Evolutionary conservation across 2,888 invertebrate species (phyloP).

Genomic region (Caradrina clavipalpis): DNA sequence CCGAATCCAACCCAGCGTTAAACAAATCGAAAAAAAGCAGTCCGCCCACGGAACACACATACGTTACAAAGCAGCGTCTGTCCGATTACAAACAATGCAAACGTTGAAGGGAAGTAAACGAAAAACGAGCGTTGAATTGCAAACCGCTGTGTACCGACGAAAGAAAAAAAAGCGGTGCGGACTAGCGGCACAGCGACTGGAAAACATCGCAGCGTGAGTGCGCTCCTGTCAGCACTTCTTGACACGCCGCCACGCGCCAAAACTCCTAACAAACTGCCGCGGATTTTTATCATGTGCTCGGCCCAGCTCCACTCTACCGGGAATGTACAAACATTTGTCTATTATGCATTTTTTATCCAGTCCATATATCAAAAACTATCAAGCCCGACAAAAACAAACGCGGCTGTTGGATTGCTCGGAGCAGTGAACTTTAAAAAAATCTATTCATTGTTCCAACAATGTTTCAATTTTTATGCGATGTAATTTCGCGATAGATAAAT

Average conservation of each 20-base stretch:
- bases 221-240: constrained; percentile 63
- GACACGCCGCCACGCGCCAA: constrained; percentile 69
- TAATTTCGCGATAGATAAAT: constrained; percentile 60
- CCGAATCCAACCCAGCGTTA: constrained; percentile 73
- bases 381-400: constrained; percentile 78
- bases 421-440: constrained; percentile 77
- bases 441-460: constrained; percentile 66
- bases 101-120: constrained; percentile 79
- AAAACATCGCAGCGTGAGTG: constrained; percentile 67
- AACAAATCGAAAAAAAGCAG: constrained; percentile 71
- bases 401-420: constrained; percentile 74
- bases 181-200: constrained; percentile 48
- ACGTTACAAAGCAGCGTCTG: constrained; percentile 75
- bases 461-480: constrained; percentile 63
- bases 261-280: constrained; percentile 77
- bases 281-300: constrained; percentile 77
- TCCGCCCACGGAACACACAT: constrained; percentile 70
- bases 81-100: constrained; percentile 79
- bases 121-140: constrained; percentile 81
- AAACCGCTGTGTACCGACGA: constrained; percentile 73
- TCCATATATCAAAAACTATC: constrained; percentile 81
- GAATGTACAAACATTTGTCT: constrained; percentile 78
- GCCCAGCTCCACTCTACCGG: constrained; percentile 69
- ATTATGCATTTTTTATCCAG: constrained; percentile 78
- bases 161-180: constrained; percentile 69